These are phyloP conservation scores for Arbacia lixula DNA, from an alignment of 53 echinoderm and acorn worm genomes.

Conservation along the genomic window DNA sequence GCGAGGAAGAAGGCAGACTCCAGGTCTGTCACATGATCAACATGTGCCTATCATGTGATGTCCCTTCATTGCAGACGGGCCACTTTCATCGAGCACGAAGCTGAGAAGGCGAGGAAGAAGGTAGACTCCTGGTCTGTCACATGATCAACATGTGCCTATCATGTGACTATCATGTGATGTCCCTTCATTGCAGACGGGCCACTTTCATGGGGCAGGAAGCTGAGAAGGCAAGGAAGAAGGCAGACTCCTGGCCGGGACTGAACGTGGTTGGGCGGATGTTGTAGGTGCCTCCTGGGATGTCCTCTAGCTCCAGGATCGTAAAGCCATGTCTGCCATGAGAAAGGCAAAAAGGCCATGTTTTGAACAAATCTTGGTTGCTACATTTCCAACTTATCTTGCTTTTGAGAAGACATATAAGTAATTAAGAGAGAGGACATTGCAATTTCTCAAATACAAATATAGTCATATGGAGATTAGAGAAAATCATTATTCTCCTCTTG, in stretches of 20 bases:
- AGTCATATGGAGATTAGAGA: too few relatives aligned
- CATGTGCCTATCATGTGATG: neutral
- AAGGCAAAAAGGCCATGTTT: too few relatives aligned
- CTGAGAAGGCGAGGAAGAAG: neutral
- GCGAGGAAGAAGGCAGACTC: neutral
- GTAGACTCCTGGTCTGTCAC: too few relatives aligned
- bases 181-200: conserved; percentile 81
- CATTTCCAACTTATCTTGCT: too few relatives aligned
- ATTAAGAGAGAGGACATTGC: too few relatives aligned
- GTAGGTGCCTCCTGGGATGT: conserved; percentile 86
- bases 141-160: too few relatives aligned
- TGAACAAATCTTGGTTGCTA: too few relatives aligned
- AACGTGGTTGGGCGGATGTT: conserved; percentile 95
- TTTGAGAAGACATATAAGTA: too few relatives aligned
- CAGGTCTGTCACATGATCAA: neutral
- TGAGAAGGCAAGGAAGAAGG: conserved; percentile 85
- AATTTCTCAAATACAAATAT: too few relatives aligned
- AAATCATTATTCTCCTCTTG: too few relatives aligned
- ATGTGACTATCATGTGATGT: neutral
- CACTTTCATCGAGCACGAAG: neutral
- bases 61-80: neutral
- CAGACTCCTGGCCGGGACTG: conserved; percentile 78
- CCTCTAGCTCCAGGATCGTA: conserved; percentile 77
- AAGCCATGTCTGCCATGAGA: conserved; percentile 83
- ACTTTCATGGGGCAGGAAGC: conserved; percentile 91